phyloP scores from a whole-genome alignment of 2,888 invertebrate genomes.

The Melikaiella ostensackeni region DNA sequence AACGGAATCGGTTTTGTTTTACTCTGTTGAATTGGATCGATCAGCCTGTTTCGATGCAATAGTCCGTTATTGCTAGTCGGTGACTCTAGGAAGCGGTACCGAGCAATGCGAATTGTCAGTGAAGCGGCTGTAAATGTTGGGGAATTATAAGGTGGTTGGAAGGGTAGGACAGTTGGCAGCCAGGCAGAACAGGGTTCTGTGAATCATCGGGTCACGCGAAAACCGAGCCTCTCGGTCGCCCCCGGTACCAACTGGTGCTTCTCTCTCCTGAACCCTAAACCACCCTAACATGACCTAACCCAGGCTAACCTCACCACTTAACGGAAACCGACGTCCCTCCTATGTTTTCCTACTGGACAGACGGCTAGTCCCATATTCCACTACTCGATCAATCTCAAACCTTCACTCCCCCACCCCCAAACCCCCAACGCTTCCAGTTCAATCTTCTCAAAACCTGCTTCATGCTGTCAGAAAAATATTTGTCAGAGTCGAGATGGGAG shows the following conservation, averaged over 20 bases:
- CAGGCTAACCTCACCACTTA: constrained; percentile 43
- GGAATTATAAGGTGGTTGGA: constrained; percentile 53
- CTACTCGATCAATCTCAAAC: constrained; percentile 29
- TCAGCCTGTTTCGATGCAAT: neutral
- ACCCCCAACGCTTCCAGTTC: too few species aligned
- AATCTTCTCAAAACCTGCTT: too few species aligned
- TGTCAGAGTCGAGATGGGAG: too few species aligned
- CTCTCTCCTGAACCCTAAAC: constrained; percentile 61
- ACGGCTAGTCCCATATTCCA: constrained; percentile 34
- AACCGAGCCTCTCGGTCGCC: constrained; percentile 50
- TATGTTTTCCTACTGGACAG: constrained; percentile 35
- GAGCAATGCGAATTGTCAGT: constrained; percentile 47
- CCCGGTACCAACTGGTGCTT: constrained; percentile 68
- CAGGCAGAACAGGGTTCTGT: constrained; percentile 59
- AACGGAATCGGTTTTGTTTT: neutral
- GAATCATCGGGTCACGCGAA: constrained; percentile 76
- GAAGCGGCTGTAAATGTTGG: constrained; percentile 51
- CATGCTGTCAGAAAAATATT: too few species aligned
- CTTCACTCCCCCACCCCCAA: too few species aligned
- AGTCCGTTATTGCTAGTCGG: neutral
- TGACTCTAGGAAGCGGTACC: constrained; percentile 32
- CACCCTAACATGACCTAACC: constrained; percentile 59
- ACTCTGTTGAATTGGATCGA: neutral
- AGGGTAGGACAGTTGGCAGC: constrained; percentile 51
- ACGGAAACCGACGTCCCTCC: constrained; percentile 34